Conservation (phyloP, 2,113 vertebrate genomes). For the Polypterus bichir region DNA sequence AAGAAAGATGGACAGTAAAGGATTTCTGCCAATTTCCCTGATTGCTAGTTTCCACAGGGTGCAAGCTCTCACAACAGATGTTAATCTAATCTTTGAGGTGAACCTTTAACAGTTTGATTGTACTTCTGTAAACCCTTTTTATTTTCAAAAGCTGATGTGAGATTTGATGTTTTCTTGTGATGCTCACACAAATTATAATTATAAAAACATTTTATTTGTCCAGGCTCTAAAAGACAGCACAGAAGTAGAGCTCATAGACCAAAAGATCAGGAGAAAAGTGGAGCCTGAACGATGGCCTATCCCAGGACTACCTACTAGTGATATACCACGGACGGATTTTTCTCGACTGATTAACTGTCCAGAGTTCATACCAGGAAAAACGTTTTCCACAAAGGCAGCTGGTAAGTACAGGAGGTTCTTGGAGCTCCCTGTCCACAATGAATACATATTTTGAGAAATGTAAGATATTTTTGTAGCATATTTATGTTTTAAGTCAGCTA, state of each 20-base stretch:
- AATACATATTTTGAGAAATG: too few relatives aligned
- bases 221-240: slow-evolving; percentile 84
- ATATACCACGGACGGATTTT: slow-evolving; percentile 73
- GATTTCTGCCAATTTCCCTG: slow-evolving; percentile 84
- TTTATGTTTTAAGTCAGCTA: too few relatives aligned
- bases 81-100: slow-evolving; percentile 82
- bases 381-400: slow-evolving; percentile 47
- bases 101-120: slow-evolving; percentile 9
- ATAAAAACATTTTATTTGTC: slow-evolving; percentile 1
- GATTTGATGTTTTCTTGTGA: too few relatives aligned
- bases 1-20: slow-evolving; percentile 85
- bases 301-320: slow-evolving; percentile 47
- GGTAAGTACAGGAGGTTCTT: slow-evolving; percentile 40
- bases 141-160: too few relatives aligned
- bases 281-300: slow-evolving; percentile 93
- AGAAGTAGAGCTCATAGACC: slow-evolving; percentile 77
- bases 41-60: slow-evolving; percentile 88
- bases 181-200: too few relatives aligned
- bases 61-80: slow-evolving; percentile 80
- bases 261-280: slow-evolving; percentile 69
- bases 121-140: background rate
- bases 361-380: slow-evolving; percentile 82
- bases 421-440: too few relatives aligned
- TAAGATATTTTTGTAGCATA: too few relatives aligned
- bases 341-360: slow-evolving; percentile 86